phyloP scores from a whole-genome alignment of 2,888 invertebrate genomes.

The Ochropleura plecta region DNA sequence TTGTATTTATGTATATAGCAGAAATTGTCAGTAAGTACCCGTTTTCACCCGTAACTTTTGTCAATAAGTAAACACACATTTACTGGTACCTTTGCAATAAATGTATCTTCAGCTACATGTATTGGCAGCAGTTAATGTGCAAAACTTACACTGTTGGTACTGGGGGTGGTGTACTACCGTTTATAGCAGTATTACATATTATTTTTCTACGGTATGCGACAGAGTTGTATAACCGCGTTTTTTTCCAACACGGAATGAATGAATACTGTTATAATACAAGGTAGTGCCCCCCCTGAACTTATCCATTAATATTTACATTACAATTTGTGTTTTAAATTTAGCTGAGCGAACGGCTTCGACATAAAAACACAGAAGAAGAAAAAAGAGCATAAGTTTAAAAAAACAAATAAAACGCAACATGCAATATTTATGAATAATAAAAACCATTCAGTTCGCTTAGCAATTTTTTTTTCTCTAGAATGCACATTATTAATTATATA shows the following conservation, averaged over 20 bases:
- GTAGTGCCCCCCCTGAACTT: not conserved
- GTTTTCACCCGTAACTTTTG: constrained; percentile 2
- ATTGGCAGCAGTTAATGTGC: not conserved
- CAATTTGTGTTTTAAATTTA: constrained; percentile 3
- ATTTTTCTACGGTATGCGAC: not conserved
- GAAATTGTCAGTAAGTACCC: not conserved
- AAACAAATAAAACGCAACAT: not conserved
- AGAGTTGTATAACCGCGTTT: not conserved
- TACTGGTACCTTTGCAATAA: not conserved
- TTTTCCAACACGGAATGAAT: not conserved
- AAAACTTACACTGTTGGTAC: not conserved
- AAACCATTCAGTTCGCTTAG: not conserved
- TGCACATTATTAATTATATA: not conserved
- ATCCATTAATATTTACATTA: not conserved
- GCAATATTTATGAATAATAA: not conserved
- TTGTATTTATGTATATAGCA: constrained; percentile 16
- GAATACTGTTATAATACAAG: not conserved
- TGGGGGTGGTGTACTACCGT: not conserved
- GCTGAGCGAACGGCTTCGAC: not conserved
- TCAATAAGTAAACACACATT: not conserved
- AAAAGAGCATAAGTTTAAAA: not conserved
- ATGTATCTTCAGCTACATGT: not conserved
- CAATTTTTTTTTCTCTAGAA: not conserved
- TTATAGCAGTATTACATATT: not conserved
- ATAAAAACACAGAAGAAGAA: not conserved